Conservation (phyloP, 2,888 invertebrate species). For the Polietes domitor region DNA sequence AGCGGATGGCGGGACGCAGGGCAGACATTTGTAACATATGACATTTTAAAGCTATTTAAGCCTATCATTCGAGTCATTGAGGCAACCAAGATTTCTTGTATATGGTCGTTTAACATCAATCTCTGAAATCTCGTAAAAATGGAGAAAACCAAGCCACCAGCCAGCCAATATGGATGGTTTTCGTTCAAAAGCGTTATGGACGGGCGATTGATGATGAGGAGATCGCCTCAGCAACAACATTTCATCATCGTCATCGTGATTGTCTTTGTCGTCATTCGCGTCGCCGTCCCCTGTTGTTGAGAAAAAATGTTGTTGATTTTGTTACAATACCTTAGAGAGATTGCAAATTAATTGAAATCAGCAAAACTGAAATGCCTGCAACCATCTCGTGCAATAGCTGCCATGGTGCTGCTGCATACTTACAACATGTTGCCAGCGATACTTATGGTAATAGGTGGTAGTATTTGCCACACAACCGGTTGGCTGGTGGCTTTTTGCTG, state of each 20-base stretch:
- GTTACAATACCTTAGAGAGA: constrained; percentile 67
- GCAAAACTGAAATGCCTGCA: constrained; percentile 58
- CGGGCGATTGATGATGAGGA: constrained; percentile 57
- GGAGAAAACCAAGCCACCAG: constrained; percentile 11
- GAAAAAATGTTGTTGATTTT: constrained; percentile 47
- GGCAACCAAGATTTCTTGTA: constrained; percentile 11
- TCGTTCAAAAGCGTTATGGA: constrained; percentile 3
- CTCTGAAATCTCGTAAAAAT: background rate
- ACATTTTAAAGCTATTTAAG: constrained; percentile 29
- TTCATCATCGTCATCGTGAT: constrained; percentile 36
- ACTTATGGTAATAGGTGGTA: constrained; percentile 28
- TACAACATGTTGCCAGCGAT: constrained; percentile 34
- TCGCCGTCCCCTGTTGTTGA: background rate
- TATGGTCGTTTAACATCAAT: constrained; percentile 27
- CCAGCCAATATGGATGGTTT: background rate
- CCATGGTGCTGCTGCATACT: background rate
- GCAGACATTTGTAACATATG: constrained; percentile 35
- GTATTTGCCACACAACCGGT: constrained; percentile 2
- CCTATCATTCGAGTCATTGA: constrained; percentile 30
- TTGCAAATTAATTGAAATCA: constrained; percentile 67
- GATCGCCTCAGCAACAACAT: constrained; percentile 48
- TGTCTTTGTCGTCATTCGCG: background rate
- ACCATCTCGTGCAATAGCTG: background rate
- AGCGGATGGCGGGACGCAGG: background rate
- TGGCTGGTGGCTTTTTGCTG: constrained; percentile 31